Percentiles rank a stretch among this genome's conserved stretches.
Evolutionary conservation across 2,797 vertebrate genomes (phyloP).

Genomic region (Ibycter americanus): DNA sequence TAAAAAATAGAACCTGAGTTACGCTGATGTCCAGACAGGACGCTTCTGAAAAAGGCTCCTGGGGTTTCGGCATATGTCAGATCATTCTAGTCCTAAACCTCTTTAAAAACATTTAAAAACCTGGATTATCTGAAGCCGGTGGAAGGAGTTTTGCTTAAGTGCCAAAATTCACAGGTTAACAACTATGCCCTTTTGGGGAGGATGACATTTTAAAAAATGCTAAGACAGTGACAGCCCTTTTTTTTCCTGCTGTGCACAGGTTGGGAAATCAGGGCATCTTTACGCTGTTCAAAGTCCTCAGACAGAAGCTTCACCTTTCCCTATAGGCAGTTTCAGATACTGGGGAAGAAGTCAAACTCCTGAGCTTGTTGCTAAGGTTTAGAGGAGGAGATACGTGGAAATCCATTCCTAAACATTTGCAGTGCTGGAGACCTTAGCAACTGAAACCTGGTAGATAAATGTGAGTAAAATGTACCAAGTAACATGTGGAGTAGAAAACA

Average conservation of each 20-base stretch:
- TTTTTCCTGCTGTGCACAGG: not conserved
- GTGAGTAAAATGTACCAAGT: constrained; percentile 1
- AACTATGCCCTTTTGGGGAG: not conserved
- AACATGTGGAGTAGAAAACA: not conserved
- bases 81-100: not conserved
- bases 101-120: not conserved
- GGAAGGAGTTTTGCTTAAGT: not conserved
- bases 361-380: not conserved
- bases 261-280: not conserved
- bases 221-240: not conserved
- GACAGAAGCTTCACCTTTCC: not conserved
- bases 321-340: not conserved
- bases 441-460: not conserved
- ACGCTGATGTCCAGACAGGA: not conserved
- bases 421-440: not conserved
- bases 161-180: not conserved
- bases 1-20: not conserved
- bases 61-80: not conserved
- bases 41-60: not conserved
- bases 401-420: not conserved
- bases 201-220: not conserved
- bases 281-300: not conserved
- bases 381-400: not conserved
- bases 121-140: not conserved
- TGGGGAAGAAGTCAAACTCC: not conserved